These are phyloP conservation scores for Osmoderma eremita DNA, from an alignment of 2,888 invertebrate species.

Conservation along the genomic window DNA sequence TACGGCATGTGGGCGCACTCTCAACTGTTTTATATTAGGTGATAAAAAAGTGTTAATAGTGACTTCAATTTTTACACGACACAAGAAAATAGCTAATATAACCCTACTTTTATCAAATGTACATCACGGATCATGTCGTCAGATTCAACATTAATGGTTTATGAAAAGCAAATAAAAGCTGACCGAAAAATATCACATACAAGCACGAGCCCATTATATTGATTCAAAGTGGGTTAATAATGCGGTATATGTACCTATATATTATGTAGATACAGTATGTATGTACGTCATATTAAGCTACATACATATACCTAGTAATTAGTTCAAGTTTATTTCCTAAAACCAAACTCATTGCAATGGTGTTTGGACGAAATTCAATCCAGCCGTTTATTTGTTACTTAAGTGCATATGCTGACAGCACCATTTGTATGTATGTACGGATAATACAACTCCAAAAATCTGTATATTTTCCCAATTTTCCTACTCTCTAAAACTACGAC, in stretches of 20 bases:
- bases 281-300: background rate
- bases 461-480: background rate
- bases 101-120: conserved; percentile 3
- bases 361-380: no score
- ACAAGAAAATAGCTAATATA: conserved; percentile 17
- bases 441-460: no score
- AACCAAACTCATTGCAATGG: no score
- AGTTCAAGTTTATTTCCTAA: no score
- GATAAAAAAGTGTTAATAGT: conserved; percentile 19
- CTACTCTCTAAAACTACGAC: background rate
- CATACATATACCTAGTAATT: no score
- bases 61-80: conserved; percentile 3
- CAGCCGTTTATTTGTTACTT: no score
- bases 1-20: background rate
- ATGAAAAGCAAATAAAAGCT: conserved; percentile 20
- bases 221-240: conserved; percentile 5
- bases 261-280: background rate
- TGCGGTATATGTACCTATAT: background rate
- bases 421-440: no score
- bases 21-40: conserved; percentile 13
- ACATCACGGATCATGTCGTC: background rate
- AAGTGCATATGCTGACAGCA: no score
- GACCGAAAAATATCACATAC: conserved; percentile 8
- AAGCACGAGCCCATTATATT: conserved; percentile 1
- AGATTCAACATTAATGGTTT: background rate